Evolutionary conservation across 1,140 invertebrate genomes (phyloP), one percentile per base, ranked within the genome.

Genomic region (Dolichoris vasculosae): DNA sequence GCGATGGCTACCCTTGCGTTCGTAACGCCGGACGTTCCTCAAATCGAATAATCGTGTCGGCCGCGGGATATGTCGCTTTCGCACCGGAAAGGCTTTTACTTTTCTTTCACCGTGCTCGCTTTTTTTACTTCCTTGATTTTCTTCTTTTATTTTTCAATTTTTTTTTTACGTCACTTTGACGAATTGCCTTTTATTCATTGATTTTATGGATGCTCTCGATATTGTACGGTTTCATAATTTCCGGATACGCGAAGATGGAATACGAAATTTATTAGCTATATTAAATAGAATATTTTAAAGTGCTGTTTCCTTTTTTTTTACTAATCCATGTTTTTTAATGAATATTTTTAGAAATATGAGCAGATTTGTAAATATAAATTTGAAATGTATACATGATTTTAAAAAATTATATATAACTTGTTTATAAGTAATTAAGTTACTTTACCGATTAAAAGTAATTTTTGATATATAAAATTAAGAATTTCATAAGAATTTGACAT

Each of bases 41-140:
- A 88, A 88, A 88, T 88, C 79, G 84, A 88, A 86, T 88, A 87
- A 87, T 85, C 88, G 85, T 88, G 87, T 87, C 48, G 67, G 76
- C 82, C 78, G 81, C 82, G 51, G 63, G 85, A 82, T 71, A 82
- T 38, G 64, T 75, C 78, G 51, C 73, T 55, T 59, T 46, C 67
- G 30, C 43, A 40, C 26, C 23, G 17, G 40, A 63, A 30, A 38
- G 30, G n/a, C 17, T 51, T 82, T 71, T 80, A 64, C 81, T 46
- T 48, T 64, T 48, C 48, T 32, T 67, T 76, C 20, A 9, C 63
- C 63, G 9, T 6, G 15, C 23, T 73, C 20, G 35, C 69, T 73
- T 30, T 26, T 67, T 35, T 26, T 32, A 23, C 15, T 30, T 63
- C 17, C 40, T 43, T n/a, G 64, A 80, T 64, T 81, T 48, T 69